Evolutionary conservation across 2,888 invertebrate genomes (phyloP).

Genomic region (Tenthredo amoena): DNA sequence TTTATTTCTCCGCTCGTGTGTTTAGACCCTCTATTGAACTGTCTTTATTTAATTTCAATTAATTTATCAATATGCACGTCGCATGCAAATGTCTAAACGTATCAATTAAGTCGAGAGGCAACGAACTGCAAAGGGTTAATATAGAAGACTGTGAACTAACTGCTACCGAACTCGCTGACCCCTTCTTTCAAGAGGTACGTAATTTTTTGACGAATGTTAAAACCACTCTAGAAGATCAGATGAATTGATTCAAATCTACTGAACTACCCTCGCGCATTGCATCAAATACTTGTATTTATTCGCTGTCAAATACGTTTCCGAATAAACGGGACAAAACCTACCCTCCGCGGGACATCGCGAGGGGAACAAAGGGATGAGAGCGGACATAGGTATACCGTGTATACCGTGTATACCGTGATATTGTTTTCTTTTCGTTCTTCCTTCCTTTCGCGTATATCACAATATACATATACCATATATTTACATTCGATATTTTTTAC

Average conservation of each 20-base stretch:
- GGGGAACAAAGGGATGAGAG: slow-evolving; percentile 7
- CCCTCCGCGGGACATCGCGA: not conserved
- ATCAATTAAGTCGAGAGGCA: slow-evolving; percentile 82
- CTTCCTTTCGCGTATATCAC: not conserved
- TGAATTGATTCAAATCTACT: slow-evolving; percentile 25
- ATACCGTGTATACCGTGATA: too few relatives aligned
- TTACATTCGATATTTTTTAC: slow-evolving; percentile 1
- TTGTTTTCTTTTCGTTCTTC: not conserved
- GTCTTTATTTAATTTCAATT: not conserved
- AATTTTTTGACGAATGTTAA: slow-evolving; percentile 55
- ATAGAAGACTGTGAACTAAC: slow-evolving; percentile 81
- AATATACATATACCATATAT: not conserved
- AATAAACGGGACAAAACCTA: not conserved
- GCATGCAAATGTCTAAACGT: slow-evolving; percentile 90
- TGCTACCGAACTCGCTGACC: slow-evolving; percentile 82
- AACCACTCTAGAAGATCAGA: not conserved
- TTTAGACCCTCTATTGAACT: not conserved
- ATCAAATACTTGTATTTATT: not conserved
- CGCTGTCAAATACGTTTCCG: not conserved
- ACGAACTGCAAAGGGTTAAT: slow-evolving; percentile 81
- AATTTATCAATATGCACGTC: slow-evolving; percentile 72
- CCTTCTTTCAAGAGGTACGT: slow-evolving; percentile 85
- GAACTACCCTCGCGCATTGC: not conserved
- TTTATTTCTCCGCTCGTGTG: not conserved
- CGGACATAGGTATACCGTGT: not conserved